These are phyloP conservation scores for Enteromius fasciolatus DNA, from an alignment of 2,797 vertebrate species.

Conservation along the genomic window DNA sequence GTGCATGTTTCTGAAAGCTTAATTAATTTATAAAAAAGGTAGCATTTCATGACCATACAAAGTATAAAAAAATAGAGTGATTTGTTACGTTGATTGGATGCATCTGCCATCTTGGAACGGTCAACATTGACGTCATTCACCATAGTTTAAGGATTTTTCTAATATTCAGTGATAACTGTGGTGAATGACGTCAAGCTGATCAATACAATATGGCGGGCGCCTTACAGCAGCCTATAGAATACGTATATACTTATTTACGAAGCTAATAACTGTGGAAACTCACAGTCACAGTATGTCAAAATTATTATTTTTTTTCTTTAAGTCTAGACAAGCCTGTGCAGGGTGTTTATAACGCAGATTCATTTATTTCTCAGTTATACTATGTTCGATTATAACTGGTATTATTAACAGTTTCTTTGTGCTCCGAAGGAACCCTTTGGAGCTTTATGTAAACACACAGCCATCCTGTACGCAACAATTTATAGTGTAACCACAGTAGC, in stretches of 20 bases:
- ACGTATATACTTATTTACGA: background rate
- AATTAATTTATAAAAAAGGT: no score
- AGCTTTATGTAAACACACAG: background rate
- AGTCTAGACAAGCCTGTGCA: background rate
- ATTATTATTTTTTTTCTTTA: background rate
- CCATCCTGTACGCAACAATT: background rate
- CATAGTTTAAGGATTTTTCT: no score
- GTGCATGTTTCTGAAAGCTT: no score
- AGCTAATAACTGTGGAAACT: background rate
- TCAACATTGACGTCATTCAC: no score
- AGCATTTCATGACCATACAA: no score
- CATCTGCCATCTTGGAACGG: no score
- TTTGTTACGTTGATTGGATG: no score
- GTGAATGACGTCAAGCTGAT: no score
- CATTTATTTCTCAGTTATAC: background rate
- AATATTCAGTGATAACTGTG: no score
- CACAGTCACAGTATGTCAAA: background rate
- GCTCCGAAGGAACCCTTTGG: background rate
- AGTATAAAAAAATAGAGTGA: no score
- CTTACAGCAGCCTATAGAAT: no score
- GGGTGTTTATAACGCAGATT: background rate
- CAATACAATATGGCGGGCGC: no score
- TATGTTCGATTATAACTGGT: background rate
- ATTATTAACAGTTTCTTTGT: background rate
- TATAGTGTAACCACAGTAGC: constrained; percentile 23